phyloP scores from a whole-genome alignment of 2,113 vertebrate genomes.

The Pedionomus torquatus region DNA sequence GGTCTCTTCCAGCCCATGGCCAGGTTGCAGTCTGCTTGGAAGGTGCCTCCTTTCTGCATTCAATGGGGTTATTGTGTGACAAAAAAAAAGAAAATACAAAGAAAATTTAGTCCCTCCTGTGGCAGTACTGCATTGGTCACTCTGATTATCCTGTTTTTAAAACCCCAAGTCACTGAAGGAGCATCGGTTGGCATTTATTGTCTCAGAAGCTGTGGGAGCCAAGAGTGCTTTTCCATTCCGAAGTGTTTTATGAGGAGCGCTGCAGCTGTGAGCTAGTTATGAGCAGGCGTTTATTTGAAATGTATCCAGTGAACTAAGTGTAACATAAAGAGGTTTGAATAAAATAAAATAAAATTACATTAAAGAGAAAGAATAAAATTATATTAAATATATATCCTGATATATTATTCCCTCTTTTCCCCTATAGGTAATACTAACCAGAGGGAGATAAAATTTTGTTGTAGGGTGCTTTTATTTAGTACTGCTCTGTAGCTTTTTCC shows the following conservation, averaged over 20 bases:
- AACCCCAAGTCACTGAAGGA: background rate
- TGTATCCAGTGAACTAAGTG: background rate
- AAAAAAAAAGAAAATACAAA: background rate
- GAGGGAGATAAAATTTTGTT: background rate
- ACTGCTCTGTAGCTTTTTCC: background rate
- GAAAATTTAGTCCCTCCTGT: background rate
- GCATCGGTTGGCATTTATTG: background rate
- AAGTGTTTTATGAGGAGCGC: background rate
- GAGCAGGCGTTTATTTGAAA: background rate
- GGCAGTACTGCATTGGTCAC: background rate
- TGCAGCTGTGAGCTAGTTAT: background rate
- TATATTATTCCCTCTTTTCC: background rate
- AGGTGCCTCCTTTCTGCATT: background rate
- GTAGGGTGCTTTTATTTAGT: background rate
- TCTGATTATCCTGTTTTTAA: background rate
- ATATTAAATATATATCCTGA: background rate
- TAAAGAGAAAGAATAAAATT: background rate
- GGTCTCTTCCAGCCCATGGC: background rate
- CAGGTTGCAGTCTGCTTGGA: background rate
- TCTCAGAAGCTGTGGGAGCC: background rate
- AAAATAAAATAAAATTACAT: background rate
- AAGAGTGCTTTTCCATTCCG: background rate
- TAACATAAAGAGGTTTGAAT: background rate
- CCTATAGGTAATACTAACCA: background rate
- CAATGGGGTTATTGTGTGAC: background rate